Conservation (phyloP, 2,888 invertebrate genomes). For the Drosophila quinaria region DNA sequence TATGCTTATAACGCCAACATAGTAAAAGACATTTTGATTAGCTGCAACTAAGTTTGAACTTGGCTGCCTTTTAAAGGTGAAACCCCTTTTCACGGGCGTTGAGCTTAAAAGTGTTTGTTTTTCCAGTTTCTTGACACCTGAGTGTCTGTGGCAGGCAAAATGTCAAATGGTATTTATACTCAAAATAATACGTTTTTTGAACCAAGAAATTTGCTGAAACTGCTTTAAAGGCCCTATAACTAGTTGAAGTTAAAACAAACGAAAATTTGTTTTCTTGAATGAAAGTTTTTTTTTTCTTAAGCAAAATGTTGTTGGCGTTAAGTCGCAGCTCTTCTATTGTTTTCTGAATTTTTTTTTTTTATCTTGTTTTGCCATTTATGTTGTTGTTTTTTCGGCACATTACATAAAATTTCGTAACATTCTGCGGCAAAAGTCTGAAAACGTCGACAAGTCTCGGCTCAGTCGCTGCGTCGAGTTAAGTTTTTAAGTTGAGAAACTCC, state of each 20-base stretch:
- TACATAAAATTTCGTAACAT: slow-evolving; percentile 81
- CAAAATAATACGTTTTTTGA: slow-evolving; percentile 54
- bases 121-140: slow-evolving; percentile 43
- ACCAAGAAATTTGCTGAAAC: slow-evolving; percentile 10
- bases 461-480: slow-evolving; percentile 55
- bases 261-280: slow-evolving; percentile 58
- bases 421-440: slow-evolving; percentile 73
- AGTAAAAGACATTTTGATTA: slow-evolving; percentile 61
- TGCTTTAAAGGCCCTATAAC: slow-evolving; percentile 26
- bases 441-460: slow-evolving; percentile 51
- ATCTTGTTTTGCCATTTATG: slow-evolving; percentile 17
- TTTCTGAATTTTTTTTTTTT: slow-evolving; percentile 25
- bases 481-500: slow-evolving; percentile 80
- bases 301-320: slow-evolving; percentile 36
- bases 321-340: slow-evolving; percentile 24
- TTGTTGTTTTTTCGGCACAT: slow-evolving; percentile 72
- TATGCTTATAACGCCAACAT: slow-evolving; percentile 48
- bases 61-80: slow-evolving; percentile 13
- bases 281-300: slow-evolving; percentile 55
- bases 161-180: slow-evolving; percentile 56
- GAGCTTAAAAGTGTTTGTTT: slow-evolving; percentile 22
- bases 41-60: slow-evolving; percentile 49
- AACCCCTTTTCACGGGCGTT: neutral
- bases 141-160: slow-evolving; percentile 25
- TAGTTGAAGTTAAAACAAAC: slow-evolving; percentile 54